These are phyloP conservation scores for Oncorhynchus nerka DNA, from an alignment of 2,113 vertebrate genomes.

Conservation along the genomic window DNA sequence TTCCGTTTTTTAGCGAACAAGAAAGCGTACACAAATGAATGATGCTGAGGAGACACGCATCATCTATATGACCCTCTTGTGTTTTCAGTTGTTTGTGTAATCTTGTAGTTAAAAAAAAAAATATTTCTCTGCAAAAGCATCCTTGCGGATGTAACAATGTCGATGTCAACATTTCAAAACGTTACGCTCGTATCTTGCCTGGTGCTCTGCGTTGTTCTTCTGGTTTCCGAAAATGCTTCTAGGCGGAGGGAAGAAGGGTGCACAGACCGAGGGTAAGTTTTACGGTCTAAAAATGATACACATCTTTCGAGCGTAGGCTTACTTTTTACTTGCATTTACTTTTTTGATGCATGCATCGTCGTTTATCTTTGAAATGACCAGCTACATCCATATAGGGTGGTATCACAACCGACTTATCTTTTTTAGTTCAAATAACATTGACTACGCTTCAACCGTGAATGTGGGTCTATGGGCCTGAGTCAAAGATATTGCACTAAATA, in stretches of 20 bases:
- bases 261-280: constrained; percentile 77
- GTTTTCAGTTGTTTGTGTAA: too few species aligned
- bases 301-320: background rate
- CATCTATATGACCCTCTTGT: background rate
- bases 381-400: background rate
- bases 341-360: background rate
- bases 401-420: background rate
- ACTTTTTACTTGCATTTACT: background rate
- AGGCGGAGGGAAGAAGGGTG: constrained; percentile 72
- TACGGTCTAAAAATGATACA: background rate
- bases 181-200: constrained; percentile 83
- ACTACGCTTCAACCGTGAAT: background rate
- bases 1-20: background rate
- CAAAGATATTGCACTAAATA: too few species aligned
- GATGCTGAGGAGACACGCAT: background rate
- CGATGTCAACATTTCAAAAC: constrained; percentile 76
- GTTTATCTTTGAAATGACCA: background rate
- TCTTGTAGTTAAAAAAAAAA: rapidly evolving
- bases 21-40: background rate
- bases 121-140: background rate
- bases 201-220: constrained; percentile 82
- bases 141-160: constrained; percentile 64
- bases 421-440: background rate
- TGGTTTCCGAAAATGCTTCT: constrained; percentile 83
- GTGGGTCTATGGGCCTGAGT: too few species aligned